These are phyloP conservation scores for Leucophenga varia DNA, from an alignment of 1,140 invertebrate species.

Conservation along the genomic window DNA sequence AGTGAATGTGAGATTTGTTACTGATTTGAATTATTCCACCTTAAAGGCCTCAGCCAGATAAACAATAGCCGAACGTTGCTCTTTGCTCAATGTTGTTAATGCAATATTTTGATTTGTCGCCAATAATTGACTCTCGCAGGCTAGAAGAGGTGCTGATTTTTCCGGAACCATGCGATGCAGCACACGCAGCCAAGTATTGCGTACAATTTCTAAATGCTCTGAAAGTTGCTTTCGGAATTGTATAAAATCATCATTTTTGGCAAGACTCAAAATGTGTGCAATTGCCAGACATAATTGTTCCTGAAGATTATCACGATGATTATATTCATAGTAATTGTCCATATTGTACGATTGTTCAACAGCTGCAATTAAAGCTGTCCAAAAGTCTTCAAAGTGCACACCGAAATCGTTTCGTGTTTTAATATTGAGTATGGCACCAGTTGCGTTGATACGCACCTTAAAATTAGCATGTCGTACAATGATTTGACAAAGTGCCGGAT, in stretches of 20 bases:
- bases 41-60: neutral
- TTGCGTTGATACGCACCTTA: conserved; percentile 80
- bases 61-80: conserved; percentile 20
- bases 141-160: conserved; percentile 42
- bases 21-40: neutral
- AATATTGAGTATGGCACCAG: conserved; percentile 69
- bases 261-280: conserved; percentile 33
- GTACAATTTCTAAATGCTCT: conserved; percentile 27
- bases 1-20: conserved; percentile 1
- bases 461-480: conserved; percentile 63
- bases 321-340: conserved; percentile 78
- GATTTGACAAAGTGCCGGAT: conserved; percentile 58
- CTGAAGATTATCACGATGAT: conserved; percentile 74
- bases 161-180: conserved; percentile 46
- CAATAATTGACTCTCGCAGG: conserved; percentile 30
- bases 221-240: conserved; percentile 19
- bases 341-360: conserved; percentile 73
- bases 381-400: conserved; percentile 62
- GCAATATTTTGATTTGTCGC: conserved; percentile 1
- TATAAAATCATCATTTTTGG: conserved; percentile 27
- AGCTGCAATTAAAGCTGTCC: conserved; percentile 69
- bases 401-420: conserved; percentile 63
- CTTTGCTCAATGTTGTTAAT: neutral
- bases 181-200: conserved; percentile 42
- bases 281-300: conserved; percentile 59